A percentile compares a stretch with the other conserved stretches of the same genome.
Evolutionary conservation across 2,888 invertebrate species (phyloP).

Genomic region (Thyatira batis): DNA sequence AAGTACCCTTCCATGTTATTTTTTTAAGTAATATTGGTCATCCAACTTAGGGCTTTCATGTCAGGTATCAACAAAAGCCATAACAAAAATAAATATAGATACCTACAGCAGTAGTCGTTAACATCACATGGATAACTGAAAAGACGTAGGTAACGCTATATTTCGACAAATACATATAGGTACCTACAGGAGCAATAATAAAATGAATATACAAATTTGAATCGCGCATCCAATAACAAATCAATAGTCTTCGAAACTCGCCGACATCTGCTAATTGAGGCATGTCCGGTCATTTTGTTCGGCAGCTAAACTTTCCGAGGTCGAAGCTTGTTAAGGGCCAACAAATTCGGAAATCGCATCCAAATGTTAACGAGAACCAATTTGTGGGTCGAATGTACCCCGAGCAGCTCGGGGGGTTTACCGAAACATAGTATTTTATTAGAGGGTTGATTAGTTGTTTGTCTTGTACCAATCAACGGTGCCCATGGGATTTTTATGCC

Average conservation of each 20-base stretch:
- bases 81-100: no score
- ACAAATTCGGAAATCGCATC: conserved; percentile 75
- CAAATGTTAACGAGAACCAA: conserved; percentile 77
- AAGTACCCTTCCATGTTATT: no score
- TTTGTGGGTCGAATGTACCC: conserved; percentile 61
- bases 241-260: conserved; percentile 43
- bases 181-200: no score
- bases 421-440: conserved; percentile 58
- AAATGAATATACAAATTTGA: conserved; percentile 7
- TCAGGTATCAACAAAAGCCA: no score
- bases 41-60: no score
- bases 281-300: conserved; percentile 71
- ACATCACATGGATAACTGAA: no score
- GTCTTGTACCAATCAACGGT: conserved; percentile 33
- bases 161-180: no score
- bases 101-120: no score
- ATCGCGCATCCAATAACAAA: conserved; percentile 30
- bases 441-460: conserved; percentile 61
- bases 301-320: conserved; percentile 60
- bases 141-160: no score
- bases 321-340: conserved; percentile 66
- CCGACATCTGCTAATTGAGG: conserved; percentile 64
- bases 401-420: conserved; percentile 41
- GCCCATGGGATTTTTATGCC: not conserved
- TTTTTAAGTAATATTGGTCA: no score